A percentile compares a stretch with the other conserved stretches of the same genome.
Evolutionary conservation across 2,797 vertebrate species (phyloP).

Genomic region (Sebastes cheni): DNA sequence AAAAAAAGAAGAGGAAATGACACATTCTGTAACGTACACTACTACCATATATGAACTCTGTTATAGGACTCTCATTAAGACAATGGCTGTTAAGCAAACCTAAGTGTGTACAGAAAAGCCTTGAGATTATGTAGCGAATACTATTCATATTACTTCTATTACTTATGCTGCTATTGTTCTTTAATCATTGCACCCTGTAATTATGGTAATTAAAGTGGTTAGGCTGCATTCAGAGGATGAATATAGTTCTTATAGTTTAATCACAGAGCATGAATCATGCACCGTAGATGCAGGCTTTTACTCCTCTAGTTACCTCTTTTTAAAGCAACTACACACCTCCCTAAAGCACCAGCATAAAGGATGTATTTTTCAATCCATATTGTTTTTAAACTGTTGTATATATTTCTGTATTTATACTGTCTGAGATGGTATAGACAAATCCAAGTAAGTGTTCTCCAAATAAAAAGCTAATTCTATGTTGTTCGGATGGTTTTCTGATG

Average conservation of each 20-base stretch:
- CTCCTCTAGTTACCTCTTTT: background rate
- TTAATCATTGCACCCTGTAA: slow-evolving; percentile 18
- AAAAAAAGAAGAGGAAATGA: background rate
- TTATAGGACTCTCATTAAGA: slow-evolving; percentile 32
- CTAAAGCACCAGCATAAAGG: background rate
- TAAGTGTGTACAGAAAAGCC: slow-evolving; percentile 43
- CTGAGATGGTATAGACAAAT: slow-evolving; percentile 25
- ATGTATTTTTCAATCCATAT: slow-evolving; percentile 44
- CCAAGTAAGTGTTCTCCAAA: slow-evolving; percentile 39
- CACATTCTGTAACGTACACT: slow-evolving; percentile 11
- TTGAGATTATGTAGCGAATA: slow-evolving; percentile 50
- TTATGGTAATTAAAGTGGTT: background rate
- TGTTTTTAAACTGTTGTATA: slow-evolving; percentile 68
- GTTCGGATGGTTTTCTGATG: background rate
- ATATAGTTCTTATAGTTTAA: slow-evolving; percentile 15
- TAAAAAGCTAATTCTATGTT: slow-evolving; percentile 31
- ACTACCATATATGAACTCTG: slow-evolving; percentile 27
- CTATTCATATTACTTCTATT: slow-evolving; percentile 16
- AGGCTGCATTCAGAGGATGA: slow-evolving; percentile 15
- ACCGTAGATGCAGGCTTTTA: background rate
- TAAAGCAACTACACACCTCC: background rate
- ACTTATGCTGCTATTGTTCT: slow-evolving; percentile 40
- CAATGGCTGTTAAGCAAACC: slow-evolving; percentile 29
- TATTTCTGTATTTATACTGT: slow-evolving; percentile 65
- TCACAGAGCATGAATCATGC: background rate